Evolutionary conservation across 2,888 invertebrate species (phyloP).

Genomic region (Xanthia icteritia): DNA sequence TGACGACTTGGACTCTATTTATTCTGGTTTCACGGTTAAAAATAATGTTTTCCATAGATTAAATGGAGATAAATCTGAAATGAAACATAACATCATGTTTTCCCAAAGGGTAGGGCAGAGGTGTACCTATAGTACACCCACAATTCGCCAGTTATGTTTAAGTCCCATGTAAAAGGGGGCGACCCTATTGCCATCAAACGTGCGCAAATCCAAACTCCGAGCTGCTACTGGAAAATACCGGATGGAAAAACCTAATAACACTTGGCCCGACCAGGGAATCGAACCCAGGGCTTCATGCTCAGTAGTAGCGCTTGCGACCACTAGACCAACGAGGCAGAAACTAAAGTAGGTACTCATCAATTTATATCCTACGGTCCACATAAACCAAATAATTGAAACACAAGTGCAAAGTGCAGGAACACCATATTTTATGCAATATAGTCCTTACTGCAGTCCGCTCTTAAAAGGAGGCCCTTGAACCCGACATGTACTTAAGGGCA

Average conservation of each 20-base stretch:
- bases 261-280: neutral
- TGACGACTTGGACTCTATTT: conserved; percentile 1
- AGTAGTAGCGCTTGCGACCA: too few species aligned
- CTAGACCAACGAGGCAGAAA: neutral
- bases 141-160: too few species aligned
- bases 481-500: conserved; percentile 25
- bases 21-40: neutral
- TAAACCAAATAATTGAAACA: conserved; percentile 12
- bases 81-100: neutral
- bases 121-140: neutral
- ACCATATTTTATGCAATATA: conserved; percentile 25
- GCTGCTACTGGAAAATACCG: too few species aligned
- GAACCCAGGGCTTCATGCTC: neutral
- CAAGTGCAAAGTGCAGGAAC: conserved; percentile 9
- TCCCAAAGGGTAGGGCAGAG: neutral
- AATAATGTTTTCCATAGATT: neutral
- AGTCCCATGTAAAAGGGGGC: too few species aligned
- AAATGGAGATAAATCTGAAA: neutral
- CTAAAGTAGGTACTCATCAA: neutral
- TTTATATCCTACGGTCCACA: neutral
- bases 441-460: conserved; percentile 22
- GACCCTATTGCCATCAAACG: too few species aligned
- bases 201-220: too few species aligned
- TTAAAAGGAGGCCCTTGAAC: conserved; percentile 57
- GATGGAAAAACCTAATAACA: too few species aligned